Conservation (phyloP, 2,797 vertebrate genomes). For the Lepidocolaptes lacrymiger region DNA sequence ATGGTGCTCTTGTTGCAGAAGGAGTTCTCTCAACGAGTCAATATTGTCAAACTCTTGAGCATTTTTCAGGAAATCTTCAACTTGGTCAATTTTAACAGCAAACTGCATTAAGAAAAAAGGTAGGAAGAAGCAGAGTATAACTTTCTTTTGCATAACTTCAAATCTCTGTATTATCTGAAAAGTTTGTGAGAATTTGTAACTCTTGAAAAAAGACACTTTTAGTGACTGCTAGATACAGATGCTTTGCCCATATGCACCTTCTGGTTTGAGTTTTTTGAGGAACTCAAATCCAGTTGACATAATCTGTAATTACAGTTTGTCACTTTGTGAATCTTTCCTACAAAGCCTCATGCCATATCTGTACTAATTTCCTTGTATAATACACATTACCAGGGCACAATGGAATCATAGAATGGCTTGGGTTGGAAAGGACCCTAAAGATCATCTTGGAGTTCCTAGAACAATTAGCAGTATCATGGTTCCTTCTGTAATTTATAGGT, state of each 20-base stretch:
- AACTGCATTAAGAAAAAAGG: slow-evolving; percentile 78
- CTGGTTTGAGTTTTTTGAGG: neutral
- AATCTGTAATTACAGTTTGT: neutral
- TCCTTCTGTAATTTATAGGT: neutral
- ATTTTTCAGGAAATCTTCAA: slow-evolving; percentile 83
- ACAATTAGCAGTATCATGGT: neutral
- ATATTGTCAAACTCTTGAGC: slow-evolving; percentile 68
- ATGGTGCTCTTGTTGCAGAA: slow-evolving; percentile 78
- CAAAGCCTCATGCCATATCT: neutral
- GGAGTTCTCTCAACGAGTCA: slow-evolving; percentile 73
- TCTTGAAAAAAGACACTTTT: neutral
- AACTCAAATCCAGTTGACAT: neutral
- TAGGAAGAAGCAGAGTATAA: neutral
- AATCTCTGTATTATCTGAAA: neutral
- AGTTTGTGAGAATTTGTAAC: neutral
- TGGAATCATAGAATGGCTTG: neutral
- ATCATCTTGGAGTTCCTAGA: neutral
- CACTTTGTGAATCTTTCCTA: neutral
- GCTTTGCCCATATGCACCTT: neutral
- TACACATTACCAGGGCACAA: neutral
- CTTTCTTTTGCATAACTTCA: neutral
- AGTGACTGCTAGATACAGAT: neutral
- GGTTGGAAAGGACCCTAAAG: neutral
- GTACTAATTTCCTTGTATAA: neutral
- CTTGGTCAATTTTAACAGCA: slow-evolving; percentile 83